These are phyloP conservation scores for Cavia aperea DNA, from an alignment of 2,113 vertebrate species.

Conservation along the genomic window DNA sequence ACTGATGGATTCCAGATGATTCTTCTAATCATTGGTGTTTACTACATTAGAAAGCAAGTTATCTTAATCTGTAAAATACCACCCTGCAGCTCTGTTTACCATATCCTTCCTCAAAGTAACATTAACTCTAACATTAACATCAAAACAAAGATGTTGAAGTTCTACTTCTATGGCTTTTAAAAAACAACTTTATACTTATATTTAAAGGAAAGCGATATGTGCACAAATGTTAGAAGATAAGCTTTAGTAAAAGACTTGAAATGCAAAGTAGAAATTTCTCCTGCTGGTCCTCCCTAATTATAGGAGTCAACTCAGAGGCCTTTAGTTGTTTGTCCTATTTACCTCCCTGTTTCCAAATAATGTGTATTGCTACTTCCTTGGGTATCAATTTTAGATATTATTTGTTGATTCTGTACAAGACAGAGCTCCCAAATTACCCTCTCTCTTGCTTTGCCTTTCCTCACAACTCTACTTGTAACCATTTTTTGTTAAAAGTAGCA, in stretches of 20 bases:
- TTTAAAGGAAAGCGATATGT: not conserved
- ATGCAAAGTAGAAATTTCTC: not conserved
- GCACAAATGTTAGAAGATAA: not conserved
- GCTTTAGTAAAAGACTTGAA: slow-evolving; percentile 1
- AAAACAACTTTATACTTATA: not conserved
- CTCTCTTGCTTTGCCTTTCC: not conserved
- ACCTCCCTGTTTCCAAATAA: not conserved
- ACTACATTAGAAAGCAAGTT: not conserved
- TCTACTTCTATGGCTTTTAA: not conserved
- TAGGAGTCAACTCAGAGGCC: not conserved
- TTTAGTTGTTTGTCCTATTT: not conserved
- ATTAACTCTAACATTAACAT: not conserved
- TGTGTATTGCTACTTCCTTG: not conserved
- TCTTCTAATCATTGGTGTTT: slow-evolving; percentile 1
- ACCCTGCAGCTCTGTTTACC: not conserved
- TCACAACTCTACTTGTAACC: not conserved
- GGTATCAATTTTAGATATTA: not conserved
- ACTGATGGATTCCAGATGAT: slow-evolving; percentile 37
- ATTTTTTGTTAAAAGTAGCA: not conserved
- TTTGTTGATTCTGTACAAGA: not conserved
- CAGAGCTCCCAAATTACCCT: not conserved
- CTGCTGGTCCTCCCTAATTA: too few species aligned
- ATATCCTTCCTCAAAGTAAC: not conserved
- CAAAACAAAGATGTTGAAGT: not conserved
- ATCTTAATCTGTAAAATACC: slow-evolving; percentile 20